Percentiles rank a stretch among this genome's conserved stretches.
Evolutionary conservation across 2,113 vertebrate genomes (phyloP).

Genomic region (Pedionomus torquatus): DNA sequence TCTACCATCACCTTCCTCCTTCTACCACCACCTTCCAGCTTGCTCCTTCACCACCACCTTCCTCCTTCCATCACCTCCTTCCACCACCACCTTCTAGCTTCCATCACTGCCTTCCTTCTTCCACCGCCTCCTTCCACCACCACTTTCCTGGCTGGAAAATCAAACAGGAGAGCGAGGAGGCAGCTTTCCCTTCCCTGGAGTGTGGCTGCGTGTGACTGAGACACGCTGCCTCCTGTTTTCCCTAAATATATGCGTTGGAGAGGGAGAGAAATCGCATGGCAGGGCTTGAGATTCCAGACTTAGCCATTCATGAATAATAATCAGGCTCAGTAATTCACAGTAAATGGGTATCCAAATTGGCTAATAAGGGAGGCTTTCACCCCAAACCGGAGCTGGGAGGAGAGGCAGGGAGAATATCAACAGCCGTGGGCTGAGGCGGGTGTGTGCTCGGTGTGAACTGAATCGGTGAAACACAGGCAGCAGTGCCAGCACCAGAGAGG

Average conservation of each 20-base stretch:
- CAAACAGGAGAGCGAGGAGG: background rate
- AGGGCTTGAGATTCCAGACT: conserved; percentile 61
- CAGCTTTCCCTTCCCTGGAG: background rate
- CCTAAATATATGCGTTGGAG: conserved; percentile 23
- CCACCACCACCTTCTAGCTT: background rate
- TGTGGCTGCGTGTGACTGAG: background rate
- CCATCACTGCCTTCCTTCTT: background rate
- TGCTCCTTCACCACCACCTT: background rate
- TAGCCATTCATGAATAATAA: conserved; percentile 78
- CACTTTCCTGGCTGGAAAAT: background rate
- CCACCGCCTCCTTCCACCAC: background rate
- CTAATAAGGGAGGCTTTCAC: conserved; percentile 80
- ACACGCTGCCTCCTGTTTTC: background rate
- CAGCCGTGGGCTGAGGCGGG: background rate
- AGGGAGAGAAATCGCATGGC: conserved; percentile 51
- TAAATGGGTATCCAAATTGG: conserved; percentile 79
- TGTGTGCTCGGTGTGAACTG: conserved; percentile 41
- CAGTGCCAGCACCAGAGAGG: background rate
- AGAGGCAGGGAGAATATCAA: conserved; percentile 28
- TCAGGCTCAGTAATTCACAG: conserved; percentile 78
- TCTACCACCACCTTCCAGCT: background rate
- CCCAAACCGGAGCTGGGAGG: conserved; percentile 70
- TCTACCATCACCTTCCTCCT: background rate
- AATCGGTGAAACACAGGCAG: background rate
- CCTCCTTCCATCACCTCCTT: background rate